A percentile compares a stretch with the other conserved stretches of the same genome.
phyloP scores from a whole-genome alignment of 2,113 vertebrate genomes.

The Nematolebias whitei region DNA sequence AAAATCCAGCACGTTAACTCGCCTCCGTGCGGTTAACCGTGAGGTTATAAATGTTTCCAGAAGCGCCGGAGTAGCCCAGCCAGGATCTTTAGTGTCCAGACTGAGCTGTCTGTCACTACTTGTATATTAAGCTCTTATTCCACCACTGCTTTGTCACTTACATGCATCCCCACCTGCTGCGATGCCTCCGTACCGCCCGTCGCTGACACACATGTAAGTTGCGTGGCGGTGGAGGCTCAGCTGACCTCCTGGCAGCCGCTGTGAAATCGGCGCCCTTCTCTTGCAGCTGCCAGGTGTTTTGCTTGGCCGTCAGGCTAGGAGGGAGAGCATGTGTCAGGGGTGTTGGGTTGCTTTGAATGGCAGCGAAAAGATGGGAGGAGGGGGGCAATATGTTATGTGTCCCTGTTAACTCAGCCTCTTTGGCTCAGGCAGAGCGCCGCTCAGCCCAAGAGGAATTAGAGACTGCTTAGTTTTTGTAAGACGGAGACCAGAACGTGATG shows the following conservation, averaged over 20 bases:
- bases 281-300: slow-evolving; percentile 73
- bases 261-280: slow-evolving; percentile 66
- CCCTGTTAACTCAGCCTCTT: too few species aligned
- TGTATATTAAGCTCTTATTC: slow-evolving; percentile 21
- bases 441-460: slow-evolving; percentile 31
- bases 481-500: slow-evolving; percentile 12
- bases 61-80: slow-evolving; percentile 3
- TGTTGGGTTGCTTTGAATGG: slow-evolving; percentile 64
- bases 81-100: slow-evolving; percentile 21
- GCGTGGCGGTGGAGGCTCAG: slow-evolving; percentile 58
- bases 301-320: slow-evolving; percentile 59
- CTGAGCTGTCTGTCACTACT: slow-evolving; percentile 37
- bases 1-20: slow-evolving; percentile 24
- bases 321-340: slow-evolving; percentile 58
- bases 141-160: slow-evolving; percentile 17
- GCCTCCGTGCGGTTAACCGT: slow-evolving; percentile 2
- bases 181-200: not conserved
- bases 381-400: slow-evolving; percentile 49
- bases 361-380: slow-evolving; percentile 42
- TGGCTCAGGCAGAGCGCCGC: slow-evolving; percentile 8
- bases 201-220: slow-evolving; percentile 25
- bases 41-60: slow-evolving; percentile 36
- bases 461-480: slow-evolving; percentile 26
- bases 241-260: slow-evolving; percentile 65
- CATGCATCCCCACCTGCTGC: slow-evolving; percentile 3